Conservation (phyloP, 2,888 invertebrate species). For the Iphiclides podalirius region DNA sequence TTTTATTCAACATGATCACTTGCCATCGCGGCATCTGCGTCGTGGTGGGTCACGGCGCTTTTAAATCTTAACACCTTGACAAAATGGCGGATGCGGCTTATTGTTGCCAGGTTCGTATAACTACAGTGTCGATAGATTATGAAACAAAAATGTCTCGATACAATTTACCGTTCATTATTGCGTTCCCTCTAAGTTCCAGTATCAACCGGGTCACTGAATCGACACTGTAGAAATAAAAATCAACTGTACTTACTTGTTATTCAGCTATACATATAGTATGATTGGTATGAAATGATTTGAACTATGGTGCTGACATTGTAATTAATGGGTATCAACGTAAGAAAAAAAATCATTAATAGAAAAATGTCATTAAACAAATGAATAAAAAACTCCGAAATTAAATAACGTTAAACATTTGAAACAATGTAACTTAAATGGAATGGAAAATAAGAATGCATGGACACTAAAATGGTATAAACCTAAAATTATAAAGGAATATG, state of each 20-base stretch:
- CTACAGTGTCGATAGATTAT: constrained; percentile 9
- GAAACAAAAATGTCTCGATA: background rate
- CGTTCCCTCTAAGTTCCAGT: background rate
- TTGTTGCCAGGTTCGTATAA: constrained; percentile 12
- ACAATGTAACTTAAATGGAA: constrained; percentile 36
- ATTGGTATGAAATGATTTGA: constrained; percentile 44
- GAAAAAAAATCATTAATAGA: constrained; percentile 15
- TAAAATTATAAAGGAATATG: constrained; percentile 26
- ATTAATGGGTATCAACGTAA: constrained; percentile 19
- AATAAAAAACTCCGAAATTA: constrained; percentile 13
- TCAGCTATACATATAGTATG: constrained; percentile 29
- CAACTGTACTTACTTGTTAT: constrained; percentile 6
- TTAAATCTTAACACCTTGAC: constrained; percentile 6
- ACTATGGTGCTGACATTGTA: constrained; percentile 46
- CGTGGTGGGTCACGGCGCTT: no score
- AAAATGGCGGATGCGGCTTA: constrained; percentile 12
- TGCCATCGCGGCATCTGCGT: constrained; percentile 38
- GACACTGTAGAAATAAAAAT: constrained; percentile 13
- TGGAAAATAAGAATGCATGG: constrained; percentile 30
- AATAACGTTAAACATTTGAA: constrained; percentile 9
- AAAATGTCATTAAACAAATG: constrained; percentile 17
- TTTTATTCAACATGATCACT: constrained; percentile 63
- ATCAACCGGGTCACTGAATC: background rate
- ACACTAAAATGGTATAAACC: constrained; percentile 3
- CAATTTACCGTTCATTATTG: background rate